These are phyloP conservation scores for Trichechus manatus DNA, from an alignment of 2,113 vertebrate species.

Conservation along the genomic window DNA sequence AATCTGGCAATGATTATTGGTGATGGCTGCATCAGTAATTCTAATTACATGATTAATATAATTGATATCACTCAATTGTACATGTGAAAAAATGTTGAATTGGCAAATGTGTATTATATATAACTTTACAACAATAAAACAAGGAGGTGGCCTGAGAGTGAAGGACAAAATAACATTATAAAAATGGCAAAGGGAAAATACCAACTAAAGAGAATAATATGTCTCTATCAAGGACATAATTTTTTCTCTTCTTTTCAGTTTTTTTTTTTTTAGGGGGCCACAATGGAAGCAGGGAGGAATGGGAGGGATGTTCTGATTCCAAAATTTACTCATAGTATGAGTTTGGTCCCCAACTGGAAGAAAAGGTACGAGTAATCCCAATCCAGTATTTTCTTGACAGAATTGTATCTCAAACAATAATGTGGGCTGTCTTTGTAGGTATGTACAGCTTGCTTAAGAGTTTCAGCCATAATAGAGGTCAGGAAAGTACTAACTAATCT, in stretches of 20 bases:
- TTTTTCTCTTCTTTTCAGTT: not conserved
- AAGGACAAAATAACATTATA: not conserved
- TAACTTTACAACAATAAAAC: not conserved
- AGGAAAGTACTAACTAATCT: not conserved
- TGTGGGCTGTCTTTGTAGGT: conserved; percentile 40
- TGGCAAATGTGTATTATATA: not conserved
- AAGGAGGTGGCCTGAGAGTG: not conserved
- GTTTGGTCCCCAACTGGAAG: not conserved
- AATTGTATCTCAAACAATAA: not conserved
- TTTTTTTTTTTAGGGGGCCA: not conserved
- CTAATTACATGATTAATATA: too few species aligned
- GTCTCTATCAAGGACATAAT: not conserved
- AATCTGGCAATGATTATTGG: too few species aligned
- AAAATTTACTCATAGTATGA: not conserved
- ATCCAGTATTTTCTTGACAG: not conserved
- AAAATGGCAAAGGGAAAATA: not conserved
- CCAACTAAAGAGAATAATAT: not conserved
- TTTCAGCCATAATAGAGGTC: not conserved
- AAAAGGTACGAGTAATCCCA: not conserved
- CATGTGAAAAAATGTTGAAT: too few species aligned
- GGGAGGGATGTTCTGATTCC: not conserved
- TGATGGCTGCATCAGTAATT: too few species aligned
- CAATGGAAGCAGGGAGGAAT: too few species aligned
- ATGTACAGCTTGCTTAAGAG: conserved; percentile 27
- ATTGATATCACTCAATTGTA: too few species aligned